Base-by-base conservation (phyloP, 2,888 invertebrate species). In the Listrodromus nycthemerus region DNA sequence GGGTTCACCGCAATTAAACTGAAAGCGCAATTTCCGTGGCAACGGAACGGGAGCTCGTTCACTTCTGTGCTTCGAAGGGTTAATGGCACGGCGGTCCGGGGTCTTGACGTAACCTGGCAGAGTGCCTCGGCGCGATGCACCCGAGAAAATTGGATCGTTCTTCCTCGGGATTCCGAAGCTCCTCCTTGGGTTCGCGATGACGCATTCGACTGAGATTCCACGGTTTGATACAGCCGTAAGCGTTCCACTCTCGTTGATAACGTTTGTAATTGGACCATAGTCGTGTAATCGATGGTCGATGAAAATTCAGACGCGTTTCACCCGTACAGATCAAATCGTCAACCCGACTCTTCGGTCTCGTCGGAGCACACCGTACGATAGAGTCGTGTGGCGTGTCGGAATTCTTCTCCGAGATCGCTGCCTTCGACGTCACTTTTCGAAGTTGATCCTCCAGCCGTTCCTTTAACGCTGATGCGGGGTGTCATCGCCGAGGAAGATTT, bases 1-100 rank as follows among this genome's bases (percentile, higher is more conserved):
- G n/a, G n/a, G n/a, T n/a, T n/a, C n/a, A n/a, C n/a, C n/a, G n/a
- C 89, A 88, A 91, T 90, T 90, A 90, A 89, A 88, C 86, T 83
- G 80, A 88, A 85, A 88, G 88, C 89, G 90, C 87, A 87, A 89
- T 89, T 88, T 86, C 86, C 87, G 86, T 16, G 48, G 33, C 45
- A 75, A 48, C 65, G 75, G 50, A 50, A 75, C 76, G 82, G 86
- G 77, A 73, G 80, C 84, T 85, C 86, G 86, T 86, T 84, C 81
- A 82, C 83, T 87, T 86, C 87, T 85, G 27, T 61, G 84, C 84
- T 80, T 8, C 75, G 21, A 58, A 85, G 89, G 89, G 87, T 90
- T 88, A 87, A 87, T 89, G 84, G 86, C 87, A 88, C 84, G 69
- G 80, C 74, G 84, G 78, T 48, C 65, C 66, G 87, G 80, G 88